These are phyloP conservation scores for Halyomorpha halys DNA, from an alignment of 1,140 invertebrate genomes.

Conservation along the genomic window DNA sequence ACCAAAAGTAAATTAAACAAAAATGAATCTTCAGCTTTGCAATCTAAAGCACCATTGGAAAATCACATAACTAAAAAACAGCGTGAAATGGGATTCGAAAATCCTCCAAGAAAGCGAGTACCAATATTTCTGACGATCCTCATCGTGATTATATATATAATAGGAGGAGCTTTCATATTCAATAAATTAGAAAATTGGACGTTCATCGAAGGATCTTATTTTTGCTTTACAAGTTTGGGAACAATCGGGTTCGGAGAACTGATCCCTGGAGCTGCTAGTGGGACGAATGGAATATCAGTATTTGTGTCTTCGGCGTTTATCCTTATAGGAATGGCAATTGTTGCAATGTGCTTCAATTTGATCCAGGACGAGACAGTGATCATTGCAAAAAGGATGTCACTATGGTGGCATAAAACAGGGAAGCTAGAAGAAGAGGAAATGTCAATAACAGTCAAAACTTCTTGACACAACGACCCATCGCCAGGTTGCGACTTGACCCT, in stretches of 20 bases:
- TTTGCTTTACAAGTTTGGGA: conserved; percentile 85
- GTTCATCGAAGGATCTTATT: conserved; percentile 83
- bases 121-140: conserved; percentile 81
- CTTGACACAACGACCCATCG: conserved; percentile 32
- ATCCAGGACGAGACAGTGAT: conserved; percentile 84
- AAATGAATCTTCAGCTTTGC: conserved; percentile 19
- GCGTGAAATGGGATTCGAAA: conserved; percentile 21
- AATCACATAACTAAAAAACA: conserved; percentile 29
- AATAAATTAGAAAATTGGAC: conserved; percentile 82
- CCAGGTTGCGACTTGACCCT: conserved; percentile 41
- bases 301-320: conserved; percentile 78
- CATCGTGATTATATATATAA: conserved; percentile 81
- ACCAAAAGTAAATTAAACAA: conserved; percentile 20
- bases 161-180: conserved; percentile 83
- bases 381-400: conserved; percentile 42
- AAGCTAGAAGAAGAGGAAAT: conserved; percentile 35
- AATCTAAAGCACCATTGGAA: conserved; percentile 24
- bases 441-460: conserved; percentile 29
- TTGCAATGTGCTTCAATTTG: conserved; percentile 93
- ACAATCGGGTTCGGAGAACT: conserved; percentile 85
- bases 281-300: conserved; percentile 57
- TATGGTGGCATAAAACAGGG: conserved; percentile 32
- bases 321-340: conserved; percentile 83
- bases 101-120: conserved; percentile 41
- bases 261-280: conserved; percentile 42